A percentile compares a stretch with the other conserved stretches of the same genome.
These are phyloP conservation scores for Andrena minutula DNA, from an alignment of 2,888 invertebrate species.

Conservation along the genomic window DNA sequence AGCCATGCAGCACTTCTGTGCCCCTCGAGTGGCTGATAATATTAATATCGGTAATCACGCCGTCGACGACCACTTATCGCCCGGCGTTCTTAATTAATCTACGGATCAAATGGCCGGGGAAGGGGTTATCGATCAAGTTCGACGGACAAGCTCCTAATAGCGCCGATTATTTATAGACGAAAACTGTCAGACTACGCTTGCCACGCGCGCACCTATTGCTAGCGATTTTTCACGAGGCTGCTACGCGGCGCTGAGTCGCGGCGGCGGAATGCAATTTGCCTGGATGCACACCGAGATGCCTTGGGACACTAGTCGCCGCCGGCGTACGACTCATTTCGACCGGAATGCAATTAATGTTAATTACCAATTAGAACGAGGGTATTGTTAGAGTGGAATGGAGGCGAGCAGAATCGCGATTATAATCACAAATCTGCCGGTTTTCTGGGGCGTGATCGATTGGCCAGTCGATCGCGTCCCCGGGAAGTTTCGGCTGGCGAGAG, in stretches of 20 bases:
- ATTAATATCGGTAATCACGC: conserved; percentile 10
- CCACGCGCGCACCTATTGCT: too few species aligned
- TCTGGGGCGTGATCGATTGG: conserved; percentile 1
- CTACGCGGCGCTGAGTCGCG: background rate
- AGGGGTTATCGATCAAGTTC: conserved; percentile 3
- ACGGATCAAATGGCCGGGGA: background rate
- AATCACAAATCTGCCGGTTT: background rate
- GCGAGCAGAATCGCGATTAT: background rate
- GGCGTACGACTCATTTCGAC: background rate
- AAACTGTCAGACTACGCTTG: too few species aligned
- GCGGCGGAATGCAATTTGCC: conserved; percentile 19
- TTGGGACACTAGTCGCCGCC: background rate
- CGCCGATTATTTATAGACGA: too few species aligned
- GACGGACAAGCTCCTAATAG: too few species aligned
- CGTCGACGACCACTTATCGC: conserved; percentile 19
- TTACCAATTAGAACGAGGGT: conserved; percentile 8
- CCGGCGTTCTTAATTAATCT: conserved; percentile 20
- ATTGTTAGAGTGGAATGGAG: background rate
- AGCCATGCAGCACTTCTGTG: background rate
- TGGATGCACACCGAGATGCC: background rate
- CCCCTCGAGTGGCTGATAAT: background rate
- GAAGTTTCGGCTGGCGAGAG: background rate
- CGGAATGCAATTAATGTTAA: conserved; percentile 27
- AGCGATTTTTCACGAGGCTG: background rate
- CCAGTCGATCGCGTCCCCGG: background rate